Percentiles rank a stretch among this genome's conserved stretches.
Evolutionary conservation across 2,888 invertebrate genomes (phyloP).

Genomic region (Lycocerus yunnanus): DNA sequence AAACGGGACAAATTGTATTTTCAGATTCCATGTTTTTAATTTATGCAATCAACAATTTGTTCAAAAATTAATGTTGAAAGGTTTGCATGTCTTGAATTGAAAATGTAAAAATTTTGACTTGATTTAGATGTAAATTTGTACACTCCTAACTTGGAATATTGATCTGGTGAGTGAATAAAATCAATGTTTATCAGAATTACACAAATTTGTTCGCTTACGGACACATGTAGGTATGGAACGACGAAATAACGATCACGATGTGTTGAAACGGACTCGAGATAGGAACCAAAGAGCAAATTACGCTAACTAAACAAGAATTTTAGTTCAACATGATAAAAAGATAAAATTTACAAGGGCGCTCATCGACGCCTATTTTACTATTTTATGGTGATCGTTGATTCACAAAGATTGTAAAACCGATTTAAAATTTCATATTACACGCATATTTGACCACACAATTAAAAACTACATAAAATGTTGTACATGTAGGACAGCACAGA

Average conservation of each 20-base stretch:
- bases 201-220: background rate
- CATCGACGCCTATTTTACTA: background rate
- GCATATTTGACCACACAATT: background rate
- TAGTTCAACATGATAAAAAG: background rate
- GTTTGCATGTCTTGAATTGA: conserved; percentile 4
- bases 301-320: conserved; percentile 1
- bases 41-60: background rate
- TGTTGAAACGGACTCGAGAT: background rate
- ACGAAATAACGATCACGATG: background rate
- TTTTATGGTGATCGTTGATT: background rate
- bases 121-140: conserved; percentile 28
- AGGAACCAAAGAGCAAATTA: background rate
- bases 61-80: background rate
- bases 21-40: conserved; percentile 45
- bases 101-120: background rate
- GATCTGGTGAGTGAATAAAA: conserved; percentile 35
- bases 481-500: background rate
- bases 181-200: conserved; percentile 33
- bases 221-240: background rate
- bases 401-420: background rate
- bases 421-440: background rate
- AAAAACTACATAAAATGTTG: background rate
- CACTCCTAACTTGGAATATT: conserved; percentile 35
- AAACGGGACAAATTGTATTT: conserved; percentile 74
- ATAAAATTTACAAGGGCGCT: background rate